phyloP scores from a whole-genome alignment of 2,888 invertebrate species.

The Artemia sp. region DNA sequence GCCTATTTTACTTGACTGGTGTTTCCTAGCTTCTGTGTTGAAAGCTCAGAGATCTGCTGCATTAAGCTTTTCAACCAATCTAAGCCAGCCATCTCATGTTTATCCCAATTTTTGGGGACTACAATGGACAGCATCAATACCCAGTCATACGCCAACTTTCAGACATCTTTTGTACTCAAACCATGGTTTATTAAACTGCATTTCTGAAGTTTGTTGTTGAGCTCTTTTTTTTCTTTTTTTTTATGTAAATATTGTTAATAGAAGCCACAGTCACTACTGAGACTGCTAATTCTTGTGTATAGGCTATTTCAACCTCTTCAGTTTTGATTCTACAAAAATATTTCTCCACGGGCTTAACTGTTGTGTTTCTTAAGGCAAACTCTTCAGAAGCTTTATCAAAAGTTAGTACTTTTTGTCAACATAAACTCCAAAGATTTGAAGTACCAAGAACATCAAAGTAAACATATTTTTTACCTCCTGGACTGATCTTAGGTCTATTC shows the following conservation, averaged over 20 bases:
- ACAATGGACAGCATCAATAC: not conserved
- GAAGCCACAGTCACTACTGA: not conserved
- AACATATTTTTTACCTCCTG: no score
- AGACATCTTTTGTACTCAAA: not conserved
- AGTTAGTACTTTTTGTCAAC: not conserved
- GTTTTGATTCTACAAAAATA: not conserved
- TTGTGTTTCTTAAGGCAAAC: not conserved
- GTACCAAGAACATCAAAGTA: no score
- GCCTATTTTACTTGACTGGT: no score
- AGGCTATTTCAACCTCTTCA: not conserved
- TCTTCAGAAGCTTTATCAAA: conserved; percentile 14
- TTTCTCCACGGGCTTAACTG: no score
- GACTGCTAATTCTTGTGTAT: not conserved
- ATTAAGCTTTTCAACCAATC: conserved; percentile 19
- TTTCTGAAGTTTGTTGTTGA: conserved; percentile 16
- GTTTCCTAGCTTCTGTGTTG: no score
- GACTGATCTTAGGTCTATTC: no score
- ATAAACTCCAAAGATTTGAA: no score
- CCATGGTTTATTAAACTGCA: conserved; percentile 18
- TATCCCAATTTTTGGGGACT: conserved; percentile 16
- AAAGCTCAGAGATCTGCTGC: conserved; percentile 11
- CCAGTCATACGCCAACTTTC: conserved; percentile 15
- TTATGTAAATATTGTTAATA: not conserved
- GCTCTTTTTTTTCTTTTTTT: conserved; percentile 7
- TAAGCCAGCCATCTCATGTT: conserved; percentile 16